Percentiles rank a stretch among this genome's conserved stretches.
Conservation (phyloP, 2,888 invertebrate genomes). For the Tetranychus truncatus region DNA sequence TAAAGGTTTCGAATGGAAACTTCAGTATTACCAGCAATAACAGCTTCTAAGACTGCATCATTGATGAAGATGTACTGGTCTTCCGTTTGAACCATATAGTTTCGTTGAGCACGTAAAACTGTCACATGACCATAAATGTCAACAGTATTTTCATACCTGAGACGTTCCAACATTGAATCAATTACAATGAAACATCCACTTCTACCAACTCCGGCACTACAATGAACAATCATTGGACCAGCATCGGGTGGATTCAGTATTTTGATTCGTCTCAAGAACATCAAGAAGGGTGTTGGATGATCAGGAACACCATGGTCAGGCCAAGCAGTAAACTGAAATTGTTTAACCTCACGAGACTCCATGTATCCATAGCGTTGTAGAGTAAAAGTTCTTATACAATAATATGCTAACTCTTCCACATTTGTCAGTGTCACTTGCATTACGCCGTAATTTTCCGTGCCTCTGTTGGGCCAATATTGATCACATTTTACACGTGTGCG, state of each 20-base stretch:
- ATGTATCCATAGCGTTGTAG: constrained; percentile 42
- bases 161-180: constrained; percentile 92
- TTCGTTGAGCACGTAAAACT: constrained; percentile 84
- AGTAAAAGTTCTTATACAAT: constrained; percentile 91
- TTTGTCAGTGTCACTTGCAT: constrained; percentile 86
- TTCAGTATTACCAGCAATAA: constrained; percentile 88
- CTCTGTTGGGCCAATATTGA: constrained; percentile 92
- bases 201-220: constrained; percentile 35
- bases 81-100: constrained; percentile 99
- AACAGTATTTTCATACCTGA: constrained; percentile 89
- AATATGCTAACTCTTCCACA: constrained; percentile 88
- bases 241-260: constrained; percentile 74
- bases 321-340: constrained; percentile 98
- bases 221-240: constrained; percentile 86
- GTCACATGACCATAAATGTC: constrained; percentile 99
- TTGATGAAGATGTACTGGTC: constrained; percentile 99
- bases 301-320: constrained; percentile 97
- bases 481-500: constrained; percentile 88
- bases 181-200: constrained; percentile 97
- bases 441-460: constrained; percentile 80
- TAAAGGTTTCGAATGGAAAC: constrained; percentile 84
- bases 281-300: constrained; percentile 92
- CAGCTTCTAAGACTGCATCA: constrained; percentile 88
- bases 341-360: constrained; percentile 82
- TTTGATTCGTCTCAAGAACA: constrained; percentile 82